Evolutionary conservation across 1,140 invertebrate species (phyloP), one percentile per base, ranked within the genome.

Genomic region (Drosophila auraria): DNA sequence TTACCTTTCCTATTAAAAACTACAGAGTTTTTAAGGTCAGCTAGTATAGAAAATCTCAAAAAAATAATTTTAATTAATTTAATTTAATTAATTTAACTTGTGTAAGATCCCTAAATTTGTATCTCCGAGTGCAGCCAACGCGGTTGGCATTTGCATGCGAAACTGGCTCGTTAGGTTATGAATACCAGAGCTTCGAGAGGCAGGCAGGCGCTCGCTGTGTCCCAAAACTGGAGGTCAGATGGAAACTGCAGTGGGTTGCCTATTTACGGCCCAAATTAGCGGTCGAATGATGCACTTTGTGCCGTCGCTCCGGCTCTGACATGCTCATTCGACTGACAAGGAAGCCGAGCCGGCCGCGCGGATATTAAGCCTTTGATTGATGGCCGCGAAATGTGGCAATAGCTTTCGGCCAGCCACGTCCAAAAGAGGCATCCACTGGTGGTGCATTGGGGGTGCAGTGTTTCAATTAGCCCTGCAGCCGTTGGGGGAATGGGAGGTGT

Each of bases 351-450:
- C 33, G 7, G 54, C 45, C 56, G 63, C 80, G 61, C 84, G 80
- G 84, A 87, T 83, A 87, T 89, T 80, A 83, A 74, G 68, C 71
- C 61, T 65, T 68, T 63, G 76, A 69, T 71, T 65, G 60, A 83
- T 83, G 76, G 47, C 56, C 68, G 44, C 47, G 47, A 38, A 59
- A 51, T 58, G 59, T 69, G 75, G 69, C 65, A 80, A 78, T 66
- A 80, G 65, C 63, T 70, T 72, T 59, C 56, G 62, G 30, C 51
- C 58, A 40, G 44, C 58, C 54, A 12, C 58, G 60, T 17, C 12
- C 61, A 11, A 38, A 40, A 8, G 50, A 23, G n/a, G 20, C 2
- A 44, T 36, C 17, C 53, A 23, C 15, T 54, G 17, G 27, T 20
- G 17, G 15, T 38, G 20, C 17, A 30, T 7, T 14, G 25, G 20